Evolutionary conservation across 1,140 invertebrate species (phyloP).

Genomic region (Tetraneura akinire): DNA sequence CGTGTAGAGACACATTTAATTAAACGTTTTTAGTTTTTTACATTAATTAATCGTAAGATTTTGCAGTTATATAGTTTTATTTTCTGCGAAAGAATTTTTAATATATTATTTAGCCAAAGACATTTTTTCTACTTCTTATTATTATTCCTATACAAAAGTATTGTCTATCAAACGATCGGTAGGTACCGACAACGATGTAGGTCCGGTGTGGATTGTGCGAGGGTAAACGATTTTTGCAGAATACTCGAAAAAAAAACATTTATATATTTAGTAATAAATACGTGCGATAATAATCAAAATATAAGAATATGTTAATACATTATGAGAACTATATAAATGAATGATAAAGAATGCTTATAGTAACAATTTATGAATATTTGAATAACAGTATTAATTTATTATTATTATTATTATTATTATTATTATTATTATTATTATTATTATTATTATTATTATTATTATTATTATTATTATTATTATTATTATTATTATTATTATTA

Average conservation of each 20-base stretch:
- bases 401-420: too few species aligned
- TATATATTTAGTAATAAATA: background rate
- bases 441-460: too few species aligned
- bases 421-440: too few species aligned
- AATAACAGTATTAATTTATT: too few species aligned
- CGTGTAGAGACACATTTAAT: too few species aligned
- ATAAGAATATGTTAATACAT: background rate
- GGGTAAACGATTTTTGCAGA: constrained; percentile 21
- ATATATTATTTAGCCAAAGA: constrained; percentile 1
- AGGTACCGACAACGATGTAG: constrained; percentile 29
- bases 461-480: too few species aligned
- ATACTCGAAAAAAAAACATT: constrained; percentile 2
- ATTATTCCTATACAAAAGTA: background rate
- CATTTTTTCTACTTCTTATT: background rate
- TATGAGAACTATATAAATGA: background rate
- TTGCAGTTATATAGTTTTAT: constrained; percentile 23
- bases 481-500: too few species aligned
- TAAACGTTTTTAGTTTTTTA: constrained; percentile 9
- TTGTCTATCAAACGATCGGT: constrained; percentile 42
- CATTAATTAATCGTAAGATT: constrained; percentile 13
- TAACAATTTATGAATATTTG: too few species aligned
- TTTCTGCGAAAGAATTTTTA: constrained; percentile 35
- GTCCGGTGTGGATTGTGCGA: background rate
- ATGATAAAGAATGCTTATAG: background rate
- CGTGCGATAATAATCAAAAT: background rate